Evolutionary conservation across 2,113 vertebrate species (phyloP).

Genomic region (Mustela nigripes): DNA sequence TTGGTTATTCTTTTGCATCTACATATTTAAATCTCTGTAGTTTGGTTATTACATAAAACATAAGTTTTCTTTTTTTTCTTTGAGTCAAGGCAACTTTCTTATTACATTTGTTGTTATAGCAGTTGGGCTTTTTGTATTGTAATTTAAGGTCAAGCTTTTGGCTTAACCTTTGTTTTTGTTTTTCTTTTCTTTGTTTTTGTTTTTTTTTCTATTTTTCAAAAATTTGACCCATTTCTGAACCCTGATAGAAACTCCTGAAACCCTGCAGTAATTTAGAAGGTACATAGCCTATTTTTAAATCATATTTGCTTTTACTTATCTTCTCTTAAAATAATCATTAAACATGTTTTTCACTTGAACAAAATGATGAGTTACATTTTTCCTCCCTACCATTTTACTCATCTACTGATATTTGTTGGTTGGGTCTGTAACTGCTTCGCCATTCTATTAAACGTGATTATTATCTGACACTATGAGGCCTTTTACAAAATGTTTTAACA

Average conservation of each 20-base stretch:
- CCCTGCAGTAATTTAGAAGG: not conserved
- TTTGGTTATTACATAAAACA: not conserved
- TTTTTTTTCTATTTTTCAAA: not conserved
- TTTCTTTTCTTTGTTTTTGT: not conserved
- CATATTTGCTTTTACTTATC: not conserved
- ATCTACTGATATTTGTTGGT: not conserved
- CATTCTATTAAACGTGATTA: not conserved
- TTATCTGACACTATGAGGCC: not conserved
- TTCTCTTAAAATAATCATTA: slow-evolving; percentile 47
- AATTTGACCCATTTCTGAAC: not conserved
- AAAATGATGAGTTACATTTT: not conserved
- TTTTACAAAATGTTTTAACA: not conserved
- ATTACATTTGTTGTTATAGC: not conserved
- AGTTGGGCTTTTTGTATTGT: not conserved
- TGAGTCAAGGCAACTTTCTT: not conserved
- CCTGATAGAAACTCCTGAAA: not conserved
- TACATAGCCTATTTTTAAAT: not conserved
- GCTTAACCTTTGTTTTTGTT: not conserved
- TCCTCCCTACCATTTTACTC: not conserved
- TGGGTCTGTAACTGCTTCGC: not conserved
- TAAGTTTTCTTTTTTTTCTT: slow-evolving; percentile 37
- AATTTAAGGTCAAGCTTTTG: slow-evolving; percentile 27
- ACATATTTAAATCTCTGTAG: not conserved
- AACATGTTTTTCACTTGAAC: not conserved
- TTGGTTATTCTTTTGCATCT: not conserved